Evolutionary conservation across 2,888 invertebrate species (phyloP).

Genomic region (Acleris cristana): DNA sequence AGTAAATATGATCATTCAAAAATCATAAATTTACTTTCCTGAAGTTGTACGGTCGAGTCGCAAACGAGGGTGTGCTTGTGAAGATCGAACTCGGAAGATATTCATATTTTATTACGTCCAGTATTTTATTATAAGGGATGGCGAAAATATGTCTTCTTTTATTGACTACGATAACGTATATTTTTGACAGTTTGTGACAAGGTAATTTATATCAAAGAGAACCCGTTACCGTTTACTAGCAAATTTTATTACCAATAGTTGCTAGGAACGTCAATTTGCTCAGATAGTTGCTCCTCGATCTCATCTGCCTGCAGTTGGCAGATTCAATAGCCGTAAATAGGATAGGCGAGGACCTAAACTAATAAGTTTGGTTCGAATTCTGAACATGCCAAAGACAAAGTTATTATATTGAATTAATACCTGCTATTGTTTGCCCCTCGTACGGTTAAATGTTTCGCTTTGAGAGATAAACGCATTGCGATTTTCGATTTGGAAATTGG

Average conservation of each 20-base stretch:
- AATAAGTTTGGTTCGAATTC: not conserved
- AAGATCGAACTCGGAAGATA: constrained; percentile 7
- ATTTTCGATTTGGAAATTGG: too few species aligned
- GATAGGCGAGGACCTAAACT: not conserved
- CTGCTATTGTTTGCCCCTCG: too few species aligned
- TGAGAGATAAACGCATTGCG: too few species aligned
- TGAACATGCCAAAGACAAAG: too few species aligned
- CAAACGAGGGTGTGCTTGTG: not conserved
- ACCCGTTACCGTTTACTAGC: too few species aligned
- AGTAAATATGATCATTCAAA: constrained; percentile 32
- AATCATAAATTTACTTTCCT: constrained; percentile 29
- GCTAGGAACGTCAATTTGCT: not conserved
- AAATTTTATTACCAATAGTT: not conserved
- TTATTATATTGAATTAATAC: too few species aligned
- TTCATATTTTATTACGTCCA: constrained; percentile 19
- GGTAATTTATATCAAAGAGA: too few species aligned
- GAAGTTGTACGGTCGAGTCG: constrained; percentile 2
- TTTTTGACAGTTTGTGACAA: too few species aligned
- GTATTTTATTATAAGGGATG: constrained; percentile 4
- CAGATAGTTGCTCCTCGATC: not conserved
- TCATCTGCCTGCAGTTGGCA: constrained; percentile 7
- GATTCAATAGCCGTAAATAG: not conserved
- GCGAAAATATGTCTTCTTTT: not conserved
- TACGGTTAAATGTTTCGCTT: too few species aligned
- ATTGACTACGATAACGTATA: not conserved